A percentile compares a stretch with the other conserved stretches of the same genome.
Conservation (phyloP, 1,140 invertebrate species). For the Scylla paramamosain region DNA sequence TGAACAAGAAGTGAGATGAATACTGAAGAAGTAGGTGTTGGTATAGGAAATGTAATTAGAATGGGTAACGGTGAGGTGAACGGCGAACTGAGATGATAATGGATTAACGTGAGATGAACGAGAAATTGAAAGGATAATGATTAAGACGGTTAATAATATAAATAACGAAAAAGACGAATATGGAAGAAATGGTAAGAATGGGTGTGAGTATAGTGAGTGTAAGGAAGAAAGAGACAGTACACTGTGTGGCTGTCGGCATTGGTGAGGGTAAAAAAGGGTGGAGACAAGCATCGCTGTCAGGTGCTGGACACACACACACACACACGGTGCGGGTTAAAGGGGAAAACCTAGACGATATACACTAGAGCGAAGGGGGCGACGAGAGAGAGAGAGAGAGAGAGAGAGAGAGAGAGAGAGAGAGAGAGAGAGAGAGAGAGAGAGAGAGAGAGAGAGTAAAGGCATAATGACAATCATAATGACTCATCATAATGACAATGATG, state of each 20-base stretch:
- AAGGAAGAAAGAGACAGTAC: too few species aligned
- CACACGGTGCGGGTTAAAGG: not conserved
- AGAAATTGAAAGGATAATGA: not conserved
- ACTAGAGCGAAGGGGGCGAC: not conserved
- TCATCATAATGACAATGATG: too few species aligned
- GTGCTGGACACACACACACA: slow-evolving; percentile 27
- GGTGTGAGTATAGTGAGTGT: not conserved
- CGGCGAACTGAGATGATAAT: not conserved
- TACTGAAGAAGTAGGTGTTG: too few species aligned
- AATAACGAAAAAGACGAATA: too few species aligned
- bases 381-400: slow-evolving; percentile 23
- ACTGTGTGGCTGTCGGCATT: too few species aligned
- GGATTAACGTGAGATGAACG: not conserved
- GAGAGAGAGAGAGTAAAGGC: not conserved
- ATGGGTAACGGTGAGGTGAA: not conserved
- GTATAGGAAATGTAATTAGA: too few species aligned
- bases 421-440: not conserved
- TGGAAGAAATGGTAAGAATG: too few species aligned
- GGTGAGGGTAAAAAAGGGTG: too few species aligned
- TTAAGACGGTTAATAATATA: too few species aligned
- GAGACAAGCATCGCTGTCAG: not conserved
- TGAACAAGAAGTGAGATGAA: too few species aligned
- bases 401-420: slow-evolving; percentile 23
- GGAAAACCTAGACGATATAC: not conserved
- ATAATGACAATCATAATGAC: too few species aligned